Evolutionary conservation across 2,888 invertebrate species (phyloP).

Genomic region (Andricus curvator): DNA sequence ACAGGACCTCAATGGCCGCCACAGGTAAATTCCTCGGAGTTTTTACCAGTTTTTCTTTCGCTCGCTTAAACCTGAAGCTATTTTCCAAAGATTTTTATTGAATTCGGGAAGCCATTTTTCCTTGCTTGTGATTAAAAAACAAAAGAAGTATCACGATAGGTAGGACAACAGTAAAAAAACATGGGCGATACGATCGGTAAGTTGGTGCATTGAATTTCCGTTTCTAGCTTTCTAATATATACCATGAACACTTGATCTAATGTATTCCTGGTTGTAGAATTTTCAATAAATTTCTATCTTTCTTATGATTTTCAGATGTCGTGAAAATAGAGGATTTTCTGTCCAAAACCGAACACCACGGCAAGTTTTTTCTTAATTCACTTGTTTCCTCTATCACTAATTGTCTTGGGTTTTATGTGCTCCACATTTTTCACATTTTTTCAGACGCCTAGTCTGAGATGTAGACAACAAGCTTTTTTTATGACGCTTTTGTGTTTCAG

Average conservation of each 20-base stretch:
- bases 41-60: background rate
- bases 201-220: background rate
- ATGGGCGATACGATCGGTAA: conserved; percentile 13
- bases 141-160: background rate
- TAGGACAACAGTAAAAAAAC: background rate
- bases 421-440: background rate
- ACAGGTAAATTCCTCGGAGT: background rate
- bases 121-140: background rate
- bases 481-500: too few species aligned
- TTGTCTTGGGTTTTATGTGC: background rate
- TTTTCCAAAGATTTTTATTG: background rate
- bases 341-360: background rate
- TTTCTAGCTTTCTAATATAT: background rate
- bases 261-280: background rate
- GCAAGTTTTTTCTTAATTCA: background rate
- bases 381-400: background rate
- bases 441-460: too few species aligned
- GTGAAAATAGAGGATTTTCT: conserved; percentile 24
- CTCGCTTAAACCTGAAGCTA: background rate
- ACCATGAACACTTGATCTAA: background rate
- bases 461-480: too few species aligned
- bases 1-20: background rate
- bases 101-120: background rate
- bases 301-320: conserved; percentile 3
- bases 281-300: background rate